These are phyloP conservation scores for Yoshiicerus persimilis DNA, from an alignment of 1,140 invertebrate species.

Conservation along the genomic window DNA sequence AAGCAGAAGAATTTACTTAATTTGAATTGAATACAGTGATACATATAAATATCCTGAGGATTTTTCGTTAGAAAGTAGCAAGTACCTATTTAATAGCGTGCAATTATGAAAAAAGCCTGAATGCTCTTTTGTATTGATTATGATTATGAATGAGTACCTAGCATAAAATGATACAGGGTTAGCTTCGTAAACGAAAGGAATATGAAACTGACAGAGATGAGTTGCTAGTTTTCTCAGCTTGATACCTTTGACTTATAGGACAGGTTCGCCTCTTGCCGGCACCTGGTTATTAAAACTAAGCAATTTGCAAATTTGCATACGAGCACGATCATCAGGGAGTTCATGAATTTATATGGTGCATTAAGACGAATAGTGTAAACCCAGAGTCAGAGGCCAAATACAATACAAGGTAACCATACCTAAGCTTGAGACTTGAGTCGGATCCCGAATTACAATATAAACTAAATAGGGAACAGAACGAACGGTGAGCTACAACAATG, in stretches of 20 bases:
- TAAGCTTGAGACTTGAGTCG: neutral
- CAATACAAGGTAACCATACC: neutral
- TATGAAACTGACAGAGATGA: neutral
- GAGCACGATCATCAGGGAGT: neutral
- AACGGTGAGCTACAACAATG: neutral
- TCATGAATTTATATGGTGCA: neutral
- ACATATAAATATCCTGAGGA: neutral
- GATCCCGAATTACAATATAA: neutral
- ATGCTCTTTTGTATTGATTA: neutral
- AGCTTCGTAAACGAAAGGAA: too few relatives aligned
- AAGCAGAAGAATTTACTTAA: neutral
- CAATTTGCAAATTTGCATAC: conserved; percentile 17
- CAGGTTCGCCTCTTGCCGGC: neutral
- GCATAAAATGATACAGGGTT: neutral
- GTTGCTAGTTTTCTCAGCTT: neutral
- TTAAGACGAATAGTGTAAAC: neutral
- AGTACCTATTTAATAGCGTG: neutral
- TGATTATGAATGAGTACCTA: neutral
- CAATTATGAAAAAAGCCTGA: neutral
- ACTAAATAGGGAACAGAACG: neutral
- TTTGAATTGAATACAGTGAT: neutral
- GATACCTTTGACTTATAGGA: conserved; percentile 12
- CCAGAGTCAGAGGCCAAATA: neutral
- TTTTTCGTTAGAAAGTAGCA: neutral
- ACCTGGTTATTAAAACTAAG: neutral